phyloP scores from a whole-genome alignment of 2,888 invertebrate species.

The Tenthredo scrophulariae region DNA sequence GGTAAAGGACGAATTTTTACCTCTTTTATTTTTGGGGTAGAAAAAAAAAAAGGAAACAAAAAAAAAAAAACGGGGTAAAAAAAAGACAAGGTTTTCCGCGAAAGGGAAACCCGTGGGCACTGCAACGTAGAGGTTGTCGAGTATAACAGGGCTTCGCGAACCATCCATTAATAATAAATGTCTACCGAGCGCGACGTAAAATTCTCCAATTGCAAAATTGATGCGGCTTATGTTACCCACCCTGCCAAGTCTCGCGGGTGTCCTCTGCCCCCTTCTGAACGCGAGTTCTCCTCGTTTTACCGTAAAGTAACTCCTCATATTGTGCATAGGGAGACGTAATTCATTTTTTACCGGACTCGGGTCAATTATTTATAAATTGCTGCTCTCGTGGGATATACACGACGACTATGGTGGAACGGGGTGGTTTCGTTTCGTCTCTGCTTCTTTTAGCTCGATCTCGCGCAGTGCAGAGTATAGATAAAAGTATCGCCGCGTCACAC shows the following conservation, averaged over 20 bases:
- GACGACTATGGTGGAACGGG: not conserved
- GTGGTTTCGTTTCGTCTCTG: not conserved
- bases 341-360: conserved; percentile 78
- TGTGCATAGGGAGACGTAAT: conserved; percentile 77
- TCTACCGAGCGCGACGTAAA: conserved; percentile 74
- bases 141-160: conserved; percentile 2
- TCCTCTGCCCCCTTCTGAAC: conserved; percentile 38
- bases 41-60: no score
- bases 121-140: not conserved
- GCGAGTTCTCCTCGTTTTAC: conserved; percentile 73
- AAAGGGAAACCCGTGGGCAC: conserved; percentile 1
- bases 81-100: conserved; percentile 48
- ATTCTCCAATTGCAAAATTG: conserved; percentile 79
- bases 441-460: not conserved
- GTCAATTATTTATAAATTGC: conserved; percentile 79
- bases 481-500: not conserved
- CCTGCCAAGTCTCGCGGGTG: conserved; percentile 71
- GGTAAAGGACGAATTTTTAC: not conserved
- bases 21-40: not conserved
- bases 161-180: conserved; percentile 74
- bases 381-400: conserved; percentile 69
- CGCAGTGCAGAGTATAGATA: not conserved
- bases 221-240: conserved; percentile 75
- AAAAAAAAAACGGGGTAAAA: no score
- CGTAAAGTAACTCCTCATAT: conserved; percentile 77